Percentiles rank a stretch among this genome's conserved stretches.
Conservation (phyloP, 2,113 vertebrate genomes). For the Sylvia atricapilla region DNA sequence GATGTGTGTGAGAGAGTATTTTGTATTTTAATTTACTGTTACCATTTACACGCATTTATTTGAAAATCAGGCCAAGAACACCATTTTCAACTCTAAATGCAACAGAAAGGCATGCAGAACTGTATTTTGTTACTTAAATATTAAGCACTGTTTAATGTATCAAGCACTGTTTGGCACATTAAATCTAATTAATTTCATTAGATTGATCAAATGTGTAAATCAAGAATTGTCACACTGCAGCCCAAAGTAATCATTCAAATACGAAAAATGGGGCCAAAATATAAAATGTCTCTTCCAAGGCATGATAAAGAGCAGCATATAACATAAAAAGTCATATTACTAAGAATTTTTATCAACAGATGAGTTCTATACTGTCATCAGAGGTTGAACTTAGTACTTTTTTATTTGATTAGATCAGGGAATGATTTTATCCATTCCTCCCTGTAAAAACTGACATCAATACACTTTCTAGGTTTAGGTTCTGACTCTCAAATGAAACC, state of each 20-base stretch:
- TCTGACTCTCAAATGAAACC: background rate
- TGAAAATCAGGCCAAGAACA: background rate
- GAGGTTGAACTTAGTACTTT: background rate
- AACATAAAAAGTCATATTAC: constrained; percentile 69
- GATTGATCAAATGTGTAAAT: background rate
- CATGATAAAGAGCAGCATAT: background rate
- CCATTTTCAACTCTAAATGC: constrained; percentile 8
- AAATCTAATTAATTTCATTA: background rate
- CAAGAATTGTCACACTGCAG: background rate
- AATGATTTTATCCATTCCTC: background rate
- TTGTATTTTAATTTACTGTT: background rate
- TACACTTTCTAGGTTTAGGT: background rate
- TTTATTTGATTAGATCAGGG: background rate
- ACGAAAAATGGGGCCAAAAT: background rate
- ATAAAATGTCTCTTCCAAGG: background rate
- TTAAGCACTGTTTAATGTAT: background rate
- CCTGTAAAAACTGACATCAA: background rate
- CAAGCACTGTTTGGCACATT: background rate
- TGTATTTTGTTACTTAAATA: background rate
- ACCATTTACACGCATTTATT: background rate
- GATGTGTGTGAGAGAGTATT: accelerated
- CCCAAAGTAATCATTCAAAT: background rate
- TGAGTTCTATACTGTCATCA: background rate
- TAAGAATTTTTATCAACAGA: constrained; percentile 21
- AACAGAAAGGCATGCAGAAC: background rate